A percentile compares a stretch with the other conserved stretches of the same genome.
Conservation (phyloP, 2,797 vertebrate species). For the Microctenopoma steveboyesi region DNA sequence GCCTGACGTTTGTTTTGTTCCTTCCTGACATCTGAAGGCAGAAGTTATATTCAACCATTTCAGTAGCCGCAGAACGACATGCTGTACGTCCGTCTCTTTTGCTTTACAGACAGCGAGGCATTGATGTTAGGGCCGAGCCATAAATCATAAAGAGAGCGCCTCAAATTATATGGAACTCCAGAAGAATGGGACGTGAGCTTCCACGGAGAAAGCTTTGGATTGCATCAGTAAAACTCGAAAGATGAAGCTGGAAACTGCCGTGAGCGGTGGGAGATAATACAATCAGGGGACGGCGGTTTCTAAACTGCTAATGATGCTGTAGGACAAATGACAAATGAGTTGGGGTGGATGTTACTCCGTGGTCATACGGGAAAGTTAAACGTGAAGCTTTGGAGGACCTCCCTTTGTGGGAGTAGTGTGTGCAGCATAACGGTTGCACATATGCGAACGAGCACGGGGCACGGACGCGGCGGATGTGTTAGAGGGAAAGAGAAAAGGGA, state of each 20-base stretch:
- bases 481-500: conserved; percentile 42
- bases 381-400: conserved; percentile 65
- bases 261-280: conserved; percentile 72
- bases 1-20: conserved; percentile 67
- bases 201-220: conserved; percentile 50
- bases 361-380: conserved; percentile 72
- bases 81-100: conserved; percentile 40
- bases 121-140: conserved; percentile 49
- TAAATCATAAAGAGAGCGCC: conserved; percentile 71
- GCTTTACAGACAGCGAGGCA: conserved; percentile 57
- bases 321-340: conserved; percentile 76
- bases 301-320: conserved; percentile 75
- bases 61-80: conserved; percentile 51
- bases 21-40: conserved; percentile 51
- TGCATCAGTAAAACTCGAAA: conserved; percentile 39
- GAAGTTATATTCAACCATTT: conserved; percentile 52
- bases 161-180: conserved; percentile 68
- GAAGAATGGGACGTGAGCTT: conserved; percentile 44
- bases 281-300: conserved; percentile 63
- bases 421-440: conserved; percentile 9
- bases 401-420: background rate
- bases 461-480: background rate
- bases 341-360: conserved; percentile 80
- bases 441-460: conserved; percentile 49
- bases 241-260: conserved; percentile 50